phyloP scores from a whole-genome alignment of 2,797 vertebrate species.

The Eutrigla gurnardus region DNA sequence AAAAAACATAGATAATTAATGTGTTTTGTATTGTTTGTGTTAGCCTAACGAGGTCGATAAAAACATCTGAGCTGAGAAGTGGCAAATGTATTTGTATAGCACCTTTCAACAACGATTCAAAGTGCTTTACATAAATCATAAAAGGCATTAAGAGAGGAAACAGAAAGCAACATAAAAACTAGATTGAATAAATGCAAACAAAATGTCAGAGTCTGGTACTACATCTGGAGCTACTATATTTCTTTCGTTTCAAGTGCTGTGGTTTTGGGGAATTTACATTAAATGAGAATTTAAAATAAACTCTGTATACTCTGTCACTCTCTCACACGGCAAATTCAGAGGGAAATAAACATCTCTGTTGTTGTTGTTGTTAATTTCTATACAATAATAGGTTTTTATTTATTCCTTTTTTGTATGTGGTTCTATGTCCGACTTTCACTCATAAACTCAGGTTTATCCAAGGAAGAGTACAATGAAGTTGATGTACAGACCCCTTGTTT shows the following conservation, averaged over 20 bases:
- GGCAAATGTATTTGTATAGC: background rate
- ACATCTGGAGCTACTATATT: background rate
- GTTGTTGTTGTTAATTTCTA: too few relatives aligned
- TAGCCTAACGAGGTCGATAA: background rate
- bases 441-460: slow-evolving; percentile 25
- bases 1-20: slow-evolving; percentile 4
- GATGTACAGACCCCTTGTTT: slow-evolving; percentile 29
- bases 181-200: background rate
- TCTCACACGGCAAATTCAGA: background rate
- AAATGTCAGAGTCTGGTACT: background rate
- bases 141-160: background rate
- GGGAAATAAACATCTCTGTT: too few relatives aligned
- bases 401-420: too few relatives aligned
- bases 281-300: background rate
- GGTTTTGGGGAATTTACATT: background rate
- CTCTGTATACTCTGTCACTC: background rate
- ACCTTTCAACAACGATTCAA: slow-evolving; percentile 7
- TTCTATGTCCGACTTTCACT: too few relatives aligned
- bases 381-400: too few relatives aligned
- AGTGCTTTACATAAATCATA: background rate
- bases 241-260: background rate
- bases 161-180: background rate
- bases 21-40: background rate
- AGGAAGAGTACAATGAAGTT: slow-evolving; percentile 59
- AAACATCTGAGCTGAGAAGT: background rate